Base-by-base conservation (phyloP, 2,797 vertebrate genomes). In the Xenopus petersii region DNA sequence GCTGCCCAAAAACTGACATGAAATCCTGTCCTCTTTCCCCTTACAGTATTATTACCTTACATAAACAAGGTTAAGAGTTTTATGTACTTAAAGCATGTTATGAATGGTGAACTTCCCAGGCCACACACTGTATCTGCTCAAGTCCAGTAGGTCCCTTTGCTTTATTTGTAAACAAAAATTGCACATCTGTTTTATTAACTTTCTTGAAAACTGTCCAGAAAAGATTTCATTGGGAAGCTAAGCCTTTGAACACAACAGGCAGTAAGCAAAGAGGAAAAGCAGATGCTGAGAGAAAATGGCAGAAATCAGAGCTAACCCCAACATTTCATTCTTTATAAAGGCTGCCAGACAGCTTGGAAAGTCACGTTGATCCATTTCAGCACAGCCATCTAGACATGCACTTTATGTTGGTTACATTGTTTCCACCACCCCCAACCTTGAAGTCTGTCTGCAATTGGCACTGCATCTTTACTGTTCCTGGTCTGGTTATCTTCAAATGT, bases 191-290 rank as follows among this genome's bases (percentile, higher is more conserved):
- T 80, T 68, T 46, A 61, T 17, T 76, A 33, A 6, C 56, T 63
- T 24, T 51, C 55, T 15, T 33, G 10, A 75, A 73, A 82, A 81
- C 71, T 13, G 75, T 48, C 12, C 64, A 61, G 30, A 73, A 5
- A 11, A 1, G 0, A 66, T 74, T 59, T 69, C 68, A 47, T 49
- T 42, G 5, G 42, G 55, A 16, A 1, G 11, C 62, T 75, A 65
- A 42, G 12, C 33, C 7, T 4, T 42, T 24, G 16, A 36, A 17
- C 46, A 67, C 56, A 49, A 12, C 24, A 13, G n/a, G 69, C 47
- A 78, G 33, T 54, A 56, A 42, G 36, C 36, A 69, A 55, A 71
- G 70, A 56, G 30, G 62, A 75, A 73, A 73, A 67, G 30, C 5
- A 64, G 51, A 58, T 24, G 33, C 47, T 26, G 11, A 4, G 15